phyloP scores from a whole-genome alignment of 2,113 vertebrate species.

The Delphinapterus leucas region DNA sequence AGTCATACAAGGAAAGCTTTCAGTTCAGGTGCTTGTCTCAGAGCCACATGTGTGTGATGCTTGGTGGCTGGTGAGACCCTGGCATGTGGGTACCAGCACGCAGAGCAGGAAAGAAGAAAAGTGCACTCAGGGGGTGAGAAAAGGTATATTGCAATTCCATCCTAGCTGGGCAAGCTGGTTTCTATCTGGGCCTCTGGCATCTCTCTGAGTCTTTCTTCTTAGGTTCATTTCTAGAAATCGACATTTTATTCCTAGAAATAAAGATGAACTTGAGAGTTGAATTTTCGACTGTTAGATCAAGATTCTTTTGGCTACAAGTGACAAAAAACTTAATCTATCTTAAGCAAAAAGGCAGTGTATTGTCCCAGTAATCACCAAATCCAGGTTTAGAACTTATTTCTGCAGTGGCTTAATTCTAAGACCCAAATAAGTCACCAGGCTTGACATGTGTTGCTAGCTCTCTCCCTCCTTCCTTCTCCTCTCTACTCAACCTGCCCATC shows the following conservation, averaged over 20 bases:
- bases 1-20: constrained; percentile 10
- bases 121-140: neutral
- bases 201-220: neutral
- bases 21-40: constrained; percentile 23
- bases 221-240: constrained; percentile 6
- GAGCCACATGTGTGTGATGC: rapidly evolving
- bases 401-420: neutral
- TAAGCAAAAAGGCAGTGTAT: neutral
- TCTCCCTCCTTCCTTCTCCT: neutral
- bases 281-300: neutral
- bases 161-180: neutral
- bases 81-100: too few relatives aligned
- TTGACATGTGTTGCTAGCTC: neutral
- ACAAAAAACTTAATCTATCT: neutral
- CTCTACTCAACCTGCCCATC: neutral
- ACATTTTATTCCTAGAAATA: constrained; percentile 21
- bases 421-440: neutral
- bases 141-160: neutral
- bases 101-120: neutral
- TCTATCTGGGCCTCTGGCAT: neutral
- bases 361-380: neutral
- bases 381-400: neutral
- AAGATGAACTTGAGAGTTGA: neutral
- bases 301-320: neutral
- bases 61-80: neutral